Percentiles rank a stretch among this genome's conserved stretches.
Conservation (phyloP, 2,113 vertebrate genomes). For the Symphodus melops region DNA sequence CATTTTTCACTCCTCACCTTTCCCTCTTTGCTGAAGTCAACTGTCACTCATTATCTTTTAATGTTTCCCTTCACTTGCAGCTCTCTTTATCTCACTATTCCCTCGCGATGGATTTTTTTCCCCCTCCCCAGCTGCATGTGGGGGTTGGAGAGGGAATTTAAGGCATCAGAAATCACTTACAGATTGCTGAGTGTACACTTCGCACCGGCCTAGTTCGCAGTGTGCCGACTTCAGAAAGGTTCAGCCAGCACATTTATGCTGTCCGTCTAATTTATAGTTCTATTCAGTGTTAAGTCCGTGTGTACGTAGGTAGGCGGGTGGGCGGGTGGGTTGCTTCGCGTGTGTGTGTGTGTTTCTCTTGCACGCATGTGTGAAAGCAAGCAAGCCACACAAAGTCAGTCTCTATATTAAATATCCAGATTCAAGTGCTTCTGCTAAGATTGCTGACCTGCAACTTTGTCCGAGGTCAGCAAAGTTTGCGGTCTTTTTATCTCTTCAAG, state of each 20-base stretch:
- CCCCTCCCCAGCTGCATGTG: conserved; percentile 15
- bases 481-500: conserved; percentile 34
- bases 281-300: conserved; percentile 54
- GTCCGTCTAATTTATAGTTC: conserved; percentile 64
- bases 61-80: conserved; percentile 41
- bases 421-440: conserved; percentile 37
- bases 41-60: conserved; percentile 62
- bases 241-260: conserved; percentile 59
- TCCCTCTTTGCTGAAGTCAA: conserved; percentile 23
- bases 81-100: conserved; percentile 58
- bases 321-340: background rate
- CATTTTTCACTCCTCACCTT: conserved; percentile 5
- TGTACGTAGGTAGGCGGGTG: background rate
- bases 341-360: background rate
- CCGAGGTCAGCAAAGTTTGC: conserved; percentile 39
- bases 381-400: conserved; percentile 46
- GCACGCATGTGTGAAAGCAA: conserved; percentile 13
- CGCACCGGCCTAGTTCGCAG: conserved; percentile 27
- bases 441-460: conserved; percentile 71
- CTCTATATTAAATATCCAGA: conserved; percentile 59
- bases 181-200: conserved; percentile 71
- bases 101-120: conserved; percentile 43
- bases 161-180: conserved; percentile 75
- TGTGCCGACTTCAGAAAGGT: conserved; percentile 49
- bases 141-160: conserved; percentile 51